phyloP scores from a whole-genome alignment of 2,797 vertebrate species.

The Psittacula derbiana region DNA sequence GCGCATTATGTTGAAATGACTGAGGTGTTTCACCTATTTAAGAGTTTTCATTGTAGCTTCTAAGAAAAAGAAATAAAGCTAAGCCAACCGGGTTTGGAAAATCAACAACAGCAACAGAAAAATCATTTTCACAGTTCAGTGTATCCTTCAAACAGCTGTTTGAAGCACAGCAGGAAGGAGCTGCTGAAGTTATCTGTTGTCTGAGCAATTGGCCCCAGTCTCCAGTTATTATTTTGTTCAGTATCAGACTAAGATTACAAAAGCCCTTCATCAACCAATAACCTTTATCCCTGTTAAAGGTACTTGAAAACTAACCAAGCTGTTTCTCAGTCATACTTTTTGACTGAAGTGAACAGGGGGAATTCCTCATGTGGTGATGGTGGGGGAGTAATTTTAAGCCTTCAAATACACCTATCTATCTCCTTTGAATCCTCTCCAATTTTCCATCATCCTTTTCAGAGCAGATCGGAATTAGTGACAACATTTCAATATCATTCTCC shows the following conservation, averaged over 20 bases:
- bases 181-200: not conserved
- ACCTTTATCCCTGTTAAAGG: not conserved
- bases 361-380: slow-evolving; percentile 2
- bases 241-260: not conserved
- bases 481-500: not conserved
- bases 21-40: not conserved
- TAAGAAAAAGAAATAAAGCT: not conserved
- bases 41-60: not conserved
- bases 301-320: not conserved
- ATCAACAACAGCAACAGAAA: not conserved
- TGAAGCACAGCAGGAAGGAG: not conserved
- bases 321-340: not conserved
- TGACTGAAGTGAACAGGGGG: not conserved
- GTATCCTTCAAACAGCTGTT: not conserved
- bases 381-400: slow-evolving; percentile 1
- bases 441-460: slow-evolving; percentile 16
- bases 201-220: not conserved
- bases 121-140: not conserved
- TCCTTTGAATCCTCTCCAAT: slow-evolving; percentile 7
- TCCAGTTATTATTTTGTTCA: not conserved
- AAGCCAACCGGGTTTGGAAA: not conserved
- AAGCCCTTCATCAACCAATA: not conserved
- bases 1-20: not conserved
- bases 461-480: not conserved
- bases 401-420: not conserved